Evolutionary conservation across 2,888 invertebrate species (phyloP), one percentile per base, ranked within the genome.

Genomic region (Caenorhabditis panamensis): DNA sequence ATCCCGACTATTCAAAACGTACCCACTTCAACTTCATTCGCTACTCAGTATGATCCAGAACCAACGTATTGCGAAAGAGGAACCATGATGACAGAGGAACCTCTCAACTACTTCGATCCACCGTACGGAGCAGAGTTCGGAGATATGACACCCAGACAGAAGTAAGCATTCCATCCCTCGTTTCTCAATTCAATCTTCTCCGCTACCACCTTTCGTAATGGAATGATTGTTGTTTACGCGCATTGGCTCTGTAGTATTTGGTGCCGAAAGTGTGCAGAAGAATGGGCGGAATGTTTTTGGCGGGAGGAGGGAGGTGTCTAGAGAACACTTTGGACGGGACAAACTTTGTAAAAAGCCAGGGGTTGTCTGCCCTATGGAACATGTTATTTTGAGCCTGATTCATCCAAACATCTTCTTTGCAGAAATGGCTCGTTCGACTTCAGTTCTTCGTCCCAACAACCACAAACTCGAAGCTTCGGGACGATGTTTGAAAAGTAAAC

Each of bases 381-480:
- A n/a, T n/a, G n/a, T n/a, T n/a, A n/a, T n/a, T n/a, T n/a, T n/a
- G n/a, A n/a, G n/a, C n/a, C n/a, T n/a, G n/a, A n/a, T n/a, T 31
- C 31, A 2, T 24, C 16, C n/a, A 18, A 31, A 18, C 16, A 5
- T 8, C 6, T 28, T 20, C 20, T 28, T 66, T 66, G 11, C 56
- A 59, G 68, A 26, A 36, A 31, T 24, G 22, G 13, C 3, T 37
- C 9, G 22, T 64, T 64, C 31, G 58, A 59, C 66, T 73, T 1
- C 11, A 26, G 47, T 5, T 61, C 69, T 9, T 26, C 59, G 6
- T 28, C 58, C n/a, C 13, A 54, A 22, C 66, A 44, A n/a, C 73
- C 79, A 26, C 59, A 68, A 24, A 79, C 79, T 6, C 24, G 82
- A 47, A 82, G 63, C 31, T 79, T 79, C 36, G 82, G 82, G 77